These are phyloP conservation scores for Tenthredo amoena DNA, from an alignment of 2,888 invertebrate genomes.

Conservation along the genomic window DNA sequence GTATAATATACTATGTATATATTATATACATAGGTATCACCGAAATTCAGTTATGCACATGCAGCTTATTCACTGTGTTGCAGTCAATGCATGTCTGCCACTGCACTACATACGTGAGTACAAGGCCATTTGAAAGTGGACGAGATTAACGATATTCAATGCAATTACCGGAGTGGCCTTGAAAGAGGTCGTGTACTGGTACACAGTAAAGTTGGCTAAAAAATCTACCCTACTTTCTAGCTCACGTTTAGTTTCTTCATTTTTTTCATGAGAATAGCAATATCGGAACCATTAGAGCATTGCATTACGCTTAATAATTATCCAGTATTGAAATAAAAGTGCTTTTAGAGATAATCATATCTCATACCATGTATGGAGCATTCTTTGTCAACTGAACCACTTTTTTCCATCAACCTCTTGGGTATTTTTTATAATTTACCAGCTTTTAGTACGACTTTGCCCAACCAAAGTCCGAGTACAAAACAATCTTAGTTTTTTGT, in stretches of 20 bases:
- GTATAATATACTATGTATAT: too few species aligned
- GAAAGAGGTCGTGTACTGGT: slow-evolving; percentile 60
- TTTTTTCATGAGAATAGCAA: neutral
- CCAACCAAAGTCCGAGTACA: too few species aligned
- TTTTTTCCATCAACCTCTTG: too few species aligned
- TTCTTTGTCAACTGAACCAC: too few species aligned
- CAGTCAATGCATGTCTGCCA: slow-evolving; percentile 3
- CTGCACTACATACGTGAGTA: neutral
- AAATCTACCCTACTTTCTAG: slow-evolving; percentile 66
- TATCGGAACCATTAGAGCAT: neutral
- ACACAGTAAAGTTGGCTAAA: slow-evolving; percentile 55
- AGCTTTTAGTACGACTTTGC: too few species aligned
- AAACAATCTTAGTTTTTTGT: too few species aligned
- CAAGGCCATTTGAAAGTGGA: slow-evolving; percentile 73
- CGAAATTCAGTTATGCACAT: slow-evolving; percentile 8
- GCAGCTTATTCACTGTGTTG: neutral
- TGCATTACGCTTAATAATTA: neutral
- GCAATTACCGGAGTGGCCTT: slow-evolving; percentile 67
- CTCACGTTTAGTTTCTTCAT: neutral
- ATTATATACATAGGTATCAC: slow-evolving; percentile 38
- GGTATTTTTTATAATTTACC: too few species aligned
- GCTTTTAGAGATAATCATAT: neutral
- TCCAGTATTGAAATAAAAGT: neutral
- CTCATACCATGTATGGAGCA: neutral
- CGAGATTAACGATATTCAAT: slow-evolving; percentile 63